Conservation (phyloP, 1,140 invertebrate species). For the Tenebrio molitor region DNA sequence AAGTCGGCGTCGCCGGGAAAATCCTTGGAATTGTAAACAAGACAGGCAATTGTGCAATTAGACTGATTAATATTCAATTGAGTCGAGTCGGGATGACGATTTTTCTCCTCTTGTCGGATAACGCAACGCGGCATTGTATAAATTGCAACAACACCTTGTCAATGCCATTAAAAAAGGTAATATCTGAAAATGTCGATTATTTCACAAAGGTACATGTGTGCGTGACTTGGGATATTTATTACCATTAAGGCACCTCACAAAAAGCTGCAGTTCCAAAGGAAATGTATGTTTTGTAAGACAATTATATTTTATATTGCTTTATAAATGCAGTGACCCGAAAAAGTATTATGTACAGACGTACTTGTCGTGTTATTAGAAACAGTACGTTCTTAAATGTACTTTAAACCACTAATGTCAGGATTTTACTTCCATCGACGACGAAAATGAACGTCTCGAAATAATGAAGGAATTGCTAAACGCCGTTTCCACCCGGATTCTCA, state of each 20-base stretch:
- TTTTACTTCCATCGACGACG: background rate
- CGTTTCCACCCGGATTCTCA: no score
- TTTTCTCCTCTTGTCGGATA: no score
- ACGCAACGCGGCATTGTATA: no score
- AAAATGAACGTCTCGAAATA: slow-evolving; percentile 18
- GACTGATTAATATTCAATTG: slow-evolving; percentile 4
- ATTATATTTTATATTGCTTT: slow-evolving; percentile 43
- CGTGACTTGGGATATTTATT: slow-evolving; percentile 44
- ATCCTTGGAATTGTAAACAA: no score
- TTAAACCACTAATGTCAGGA: slow-evolving; percentile 25
- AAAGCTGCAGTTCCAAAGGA: slow-evolving; percentile 30
- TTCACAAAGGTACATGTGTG: slow-evolving; percentile 29
- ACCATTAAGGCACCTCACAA: slow-evolving; percentile 31
- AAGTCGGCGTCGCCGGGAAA: background rate
- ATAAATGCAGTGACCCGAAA: slow-evolving; percentile 41
- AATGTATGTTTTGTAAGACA: slow-evolving; percentile 44
- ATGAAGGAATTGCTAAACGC: background rate
- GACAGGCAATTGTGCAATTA: slow-evolving; percentile 11
- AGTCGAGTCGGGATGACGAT: no score
- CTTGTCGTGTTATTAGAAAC: slow-evolving; percentile 27
- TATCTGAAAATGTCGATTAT: slow-evolving; percentile 39
- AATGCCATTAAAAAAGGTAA: slow-evolving; percentile 9
- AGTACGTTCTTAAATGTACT: slow-evolving; percentile 17
- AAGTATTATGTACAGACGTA: slow-evolving; percentile 27
- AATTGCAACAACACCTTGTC: slow-evolving; percentile 3